A percentile compares a stretch with the other conserved stretches of the same genome.
phyloP scores from a whole-genome alignment of 2,888 invertebrate species.

The Nysson spinosus region DNA sequence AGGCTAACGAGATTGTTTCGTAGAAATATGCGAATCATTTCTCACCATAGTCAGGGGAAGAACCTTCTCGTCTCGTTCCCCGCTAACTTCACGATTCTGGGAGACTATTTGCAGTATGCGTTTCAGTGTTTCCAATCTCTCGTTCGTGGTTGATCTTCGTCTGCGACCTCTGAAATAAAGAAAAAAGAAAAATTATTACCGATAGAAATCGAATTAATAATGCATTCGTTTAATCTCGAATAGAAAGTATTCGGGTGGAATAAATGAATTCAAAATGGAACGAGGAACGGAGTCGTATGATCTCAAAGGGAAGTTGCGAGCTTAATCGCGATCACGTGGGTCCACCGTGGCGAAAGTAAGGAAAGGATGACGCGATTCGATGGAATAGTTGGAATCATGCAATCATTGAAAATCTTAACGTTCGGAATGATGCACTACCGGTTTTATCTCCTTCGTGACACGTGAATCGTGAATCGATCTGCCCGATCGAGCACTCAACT shows the following conservation, averaged over 20 bases:
- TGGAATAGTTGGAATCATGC: constrained; percentile 7
- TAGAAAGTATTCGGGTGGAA: neutral
- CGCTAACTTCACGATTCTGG: constrained; percentile 48
- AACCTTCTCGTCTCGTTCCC: constrained; percentile 43
- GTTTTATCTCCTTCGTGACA: constrained; percentile 17
- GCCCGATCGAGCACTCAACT: too few relatives aligned
- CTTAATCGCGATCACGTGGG: constrained; percentile 24
- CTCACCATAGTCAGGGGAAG: constrained; percentile 41
- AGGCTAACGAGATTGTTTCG: too few relatives aligned
- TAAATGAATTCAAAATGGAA: too few relatives aligned
- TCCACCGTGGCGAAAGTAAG: constrained; percentile 12
- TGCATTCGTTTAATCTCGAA: neutral
- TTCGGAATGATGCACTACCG: constrained; percentile 10
- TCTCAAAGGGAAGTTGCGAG: too few relatives aligned
- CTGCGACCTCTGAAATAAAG: constrained; percentile 72
- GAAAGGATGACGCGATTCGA: constrained; percentile 19
- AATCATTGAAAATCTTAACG: constrained; percentile 11
- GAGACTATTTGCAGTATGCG: constrained; percentile 52
- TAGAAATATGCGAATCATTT: too few relatives aligned
- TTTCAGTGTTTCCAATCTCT: constrained; percentile 51
- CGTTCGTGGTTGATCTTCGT: constrained; percentile 66
- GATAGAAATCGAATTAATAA: constrained; percentile 2
- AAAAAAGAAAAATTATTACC: constrained; percentile 18
- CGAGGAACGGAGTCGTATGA: too few relatives aligned
- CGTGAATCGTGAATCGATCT: neutral